phyloP scores from a whole-genome alignment of 2,797 vertebrate genomes.

The Scomberomorus guttatus region DNA sequence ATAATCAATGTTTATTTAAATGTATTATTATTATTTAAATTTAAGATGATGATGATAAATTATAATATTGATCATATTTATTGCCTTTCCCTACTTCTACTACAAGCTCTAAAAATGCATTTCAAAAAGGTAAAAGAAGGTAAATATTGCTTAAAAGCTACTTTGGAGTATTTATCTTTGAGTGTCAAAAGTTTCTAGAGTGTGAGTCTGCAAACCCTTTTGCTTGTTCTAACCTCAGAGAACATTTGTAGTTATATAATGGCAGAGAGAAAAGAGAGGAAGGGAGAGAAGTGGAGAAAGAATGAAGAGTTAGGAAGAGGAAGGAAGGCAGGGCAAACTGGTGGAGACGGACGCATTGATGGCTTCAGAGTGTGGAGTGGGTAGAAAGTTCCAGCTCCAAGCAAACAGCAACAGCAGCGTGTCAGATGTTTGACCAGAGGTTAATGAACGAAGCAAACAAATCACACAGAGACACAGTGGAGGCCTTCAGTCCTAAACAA shows the following conservation, averaged over 20 bases:
- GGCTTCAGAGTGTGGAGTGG: conserved; percentile 17
- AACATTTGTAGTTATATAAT: not conserved
- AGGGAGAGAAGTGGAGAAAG: not conserved
- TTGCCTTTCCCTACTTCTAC: not conserved
- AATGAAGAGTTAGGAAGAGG: not conserved
- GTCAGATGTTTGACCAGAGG: conserved; percentile 60
- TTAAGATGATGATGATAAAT: no score
- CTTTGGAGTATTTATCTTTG: not conserved
- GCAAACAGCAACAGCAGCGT: conserved; percentile 59
- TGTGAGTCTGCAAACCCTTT: not conserved
- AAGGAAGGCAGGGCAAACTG: not conserved
- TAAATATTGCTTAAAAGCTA: not conserved
- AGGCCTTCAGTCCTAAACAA: conserved; percentile 65
- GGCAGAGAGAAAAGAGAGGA: not conserved
- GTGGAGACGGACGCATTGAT: not conserved
- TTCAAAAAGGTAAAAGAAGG: not conserved
- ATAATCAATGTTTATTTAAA: not conserved
- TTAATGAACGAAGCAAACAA: conserved; percentile 75
- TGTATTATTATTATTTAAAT: no score
- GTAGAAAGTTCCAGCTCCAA: conserved; percentile 28
- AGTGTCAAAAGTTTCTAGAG: no score
- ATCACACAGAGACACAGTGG: conserved; percentile 62
- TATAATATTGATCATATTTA: no score
- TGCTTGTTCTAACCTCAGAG: conserved; percentile 18
- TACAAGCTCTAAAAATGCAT: not conserved